Conservation (phyloP, 2,888 invertebrate genomes). For the Idaea biselata region DNA sequence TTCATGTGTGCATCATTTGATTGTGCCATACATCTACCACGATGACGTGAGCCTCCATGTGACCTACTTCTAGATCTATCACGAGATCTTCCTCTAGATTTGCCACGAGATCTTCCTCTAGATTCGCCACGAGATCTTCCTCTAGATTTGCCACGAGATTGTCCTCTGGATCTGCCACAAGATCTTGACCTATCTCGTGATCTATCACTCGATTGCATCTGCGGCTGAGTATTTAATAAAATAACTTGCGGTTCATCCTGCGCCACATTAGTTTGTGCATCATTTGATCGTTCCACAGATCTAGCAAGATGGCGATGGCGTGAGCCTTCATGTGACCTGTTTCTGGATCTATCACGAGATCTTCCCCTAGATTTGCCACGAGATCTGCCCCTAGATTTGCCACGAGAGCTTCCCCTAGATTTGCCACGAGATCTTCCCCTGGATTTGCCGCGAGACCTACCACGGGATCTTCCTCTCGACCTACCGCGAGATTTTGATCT, state of each 20-base stretch:
- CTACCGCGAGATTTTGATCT: constrained; percentile 21
- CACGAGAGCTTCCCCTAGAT: constrained; percentile 14
- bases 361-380: constrained; percentile 12
- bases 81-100: constrained; percentile 14
- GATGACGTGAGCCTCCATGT: neutral
- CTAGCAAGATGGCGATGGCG: neutral
- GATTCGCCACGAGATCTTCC: constrained; percentile 16
- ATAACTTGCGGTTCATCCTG: neutral
- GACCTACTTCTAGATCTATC: constrained; percentile 14
- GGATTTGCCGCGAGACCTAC: constrained; percentile 16
- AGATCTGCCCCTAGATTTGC: constrained; percentile 16
- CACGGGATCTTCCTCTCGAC: constrained; percentile 14
- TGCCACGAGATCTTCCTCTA: constrained; percentile 13
- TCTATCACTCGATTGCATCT: constrained; percentile 15
- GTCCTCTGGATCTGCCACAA: constrained; percentile 12
- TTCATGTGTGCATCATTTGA: neutral
- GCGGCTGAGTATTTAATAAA: constrained; percentile 8
- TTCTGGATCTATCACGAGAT: constrained; percentile 8
- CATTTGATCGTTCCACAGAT: constrained; percentile 5
- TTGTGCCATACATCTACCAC: neutral
- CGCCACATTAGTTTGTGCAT: neutral
- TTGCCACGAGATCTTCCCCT: constrained; percentile 23
- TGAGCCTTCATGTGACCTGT: constrained; percentile 17
- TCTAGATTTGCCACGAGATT: constrained; percentile 14
- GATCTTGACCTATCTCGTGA: constrained; percentile 23